A percentile compares a stretch with the other conserved stretches of the same genome.
These are phyloP conservation scores for Laticauda laticaudata DNA, from an alignment of 2,113 vertebrate genomes.

Conservation along the genomic window DNA sequence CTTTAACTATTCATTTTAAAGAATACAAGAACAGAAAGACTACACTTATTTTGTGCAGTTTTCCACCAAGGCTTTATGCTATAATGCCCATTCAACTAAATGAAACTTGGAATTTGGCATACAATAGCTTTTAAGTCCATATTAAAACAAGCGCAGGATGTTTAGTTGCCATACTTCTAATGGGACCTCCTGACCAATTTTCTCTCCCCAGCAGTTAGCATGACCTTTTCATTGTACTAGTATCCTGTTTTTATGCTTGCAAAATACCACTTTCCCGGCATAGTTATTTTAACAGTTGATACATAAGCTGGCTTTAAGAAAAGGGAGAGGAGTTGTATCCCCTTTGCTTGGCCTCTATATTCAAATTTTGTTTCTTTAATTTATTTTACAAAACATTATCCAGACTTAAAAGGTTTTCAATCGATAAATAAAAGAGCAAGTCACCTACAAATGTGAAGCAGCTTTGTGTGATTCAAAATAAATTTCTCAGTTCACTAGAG, in stretches of 20 bases:
- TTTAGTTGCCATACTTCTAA: background rate
- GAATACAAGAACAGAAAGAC: slow-evolving; percentile 17
- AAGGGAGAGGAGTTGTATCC: background rate
- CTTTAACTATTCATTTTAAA: slow-evolving; percentile 33
- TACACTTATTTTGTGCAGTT: slow-evolving; percentile 11
- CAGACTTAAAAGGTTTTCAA: background rate
- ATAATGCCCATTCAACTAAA: background rate
- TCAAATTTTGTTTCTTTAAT: slow-evolving; percentile 2
- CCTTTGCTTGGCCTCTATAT: background rate
- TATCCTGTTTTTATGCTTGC: background rate
- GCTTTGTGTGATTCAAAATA: slow-evolving; percentile 7
- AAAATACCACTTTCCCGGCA: slow-evolving; percentile 4
- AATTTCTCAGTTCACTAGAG: background rate
- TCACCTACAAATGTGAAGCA: background rate
- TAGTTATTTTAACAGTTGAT: background rate
- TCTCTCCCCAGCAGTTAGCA: background rate
- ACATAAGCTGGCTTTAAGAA: slow-evolving; percentile 7
- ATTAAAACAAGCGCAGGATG: background rate
- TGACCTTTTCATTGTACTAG: slow-evolving; percentile 3
- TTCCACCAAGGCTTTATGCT: background rate
- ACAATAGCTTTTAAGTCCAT: background rate
- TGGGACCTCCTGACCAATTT: background rate
- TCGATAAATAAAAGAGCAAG: background rate
- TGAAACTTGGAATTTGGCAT: background rate
- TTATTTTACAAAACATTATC: background rate